Conservation (phyloP, 2,888 invertebrate genomes). For the Cheilosia grossa region DNA sequence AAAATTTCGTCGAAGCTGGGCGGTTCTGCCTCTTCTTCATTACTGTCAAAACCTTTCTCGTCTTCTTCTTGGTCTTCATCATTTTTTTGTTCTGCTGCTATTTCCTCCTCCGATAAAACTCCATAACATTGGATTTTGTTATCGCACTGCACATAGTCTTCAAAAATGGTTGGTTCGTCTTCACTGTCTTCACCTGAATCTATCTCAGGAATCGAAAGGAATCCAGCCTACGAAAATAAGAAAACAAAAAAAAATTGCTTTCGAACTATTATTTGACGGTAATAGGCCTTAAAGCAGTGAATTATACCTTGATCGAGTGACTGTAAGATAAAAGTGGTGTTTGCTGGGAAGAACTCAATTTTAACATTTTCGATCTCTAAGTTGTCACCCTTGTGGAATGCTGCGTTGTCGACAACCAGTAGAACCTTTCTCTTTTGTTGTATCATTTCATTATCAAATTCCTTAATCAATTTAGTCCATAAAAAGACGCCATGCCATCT, state of each 20-base stretch:
- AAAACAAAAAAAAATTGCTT: slow-evolving; percentile 6
- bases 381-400: background rate
- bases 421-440: background rate
- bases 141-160: background rate
- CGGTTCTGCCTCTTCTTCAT: background rate
- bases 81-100: slow-evolving; percentile 3
- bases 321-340: slow-evolving; percentile 12
- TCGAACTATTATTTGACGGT: slow-evolving; percentile 19
- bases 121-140: slow-evolving; percentile 1
- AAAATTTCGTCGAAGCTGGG: background rate
- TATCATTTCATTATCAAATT: background rate
- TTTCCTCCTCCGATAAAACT: slow-evolving; percentile 11
- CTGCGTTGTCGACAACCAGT: background rate
- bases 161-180: background rate
- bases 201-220: background rate
- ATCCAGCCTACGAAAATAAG: background rate
- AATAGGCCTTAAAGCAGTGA: slow-evolving; percentile 2
- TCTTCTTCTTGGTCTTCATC: slow-evolving; percentile 5
- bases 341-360: slow-evolving; percentile 22
- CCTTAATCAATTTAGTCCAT: background rate
- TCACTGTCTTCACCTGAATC: background rate
- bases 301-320: background rate
- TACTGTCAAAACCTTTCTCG: background rate
- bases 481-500: slow-evolving; percentile 1
- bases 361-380: background rate